Conservation (phyloP, 2,113 vertebrate genomes). For the Bombycilla garrulus region DNA sequence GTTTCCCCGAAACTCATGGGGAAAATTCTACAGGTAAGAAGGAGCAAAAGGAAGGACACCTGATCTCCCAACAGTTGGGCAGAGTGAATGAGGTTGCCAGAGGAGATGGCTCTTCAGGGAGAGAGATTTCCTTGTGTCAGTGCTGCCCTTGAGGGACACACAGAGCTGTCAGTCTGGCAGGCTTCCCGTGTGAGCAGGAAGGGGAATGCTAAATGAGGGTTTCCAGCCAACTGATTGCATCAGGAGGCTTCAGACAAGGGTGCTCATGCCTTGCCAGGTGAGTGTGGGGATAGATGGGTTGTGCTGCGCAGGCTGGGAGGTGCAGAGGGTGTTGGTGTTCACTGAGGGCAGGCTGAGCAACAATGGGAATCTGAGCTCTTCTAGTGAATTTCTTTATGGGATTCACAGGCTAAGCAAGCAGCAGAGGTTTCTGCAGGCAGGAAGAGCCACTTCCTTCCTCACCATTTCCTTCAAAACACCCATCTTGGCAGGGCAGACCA, state of each 20-base stretch:
- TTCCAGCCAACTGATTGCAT: not conserved
- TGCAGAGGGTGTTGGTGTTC: not conserved
- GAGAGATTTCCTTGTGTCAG: not conserved
- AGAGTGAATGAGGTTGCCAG: not conserved
- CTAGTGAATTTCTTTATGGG: not conserved
- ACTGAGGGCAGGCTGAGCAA: not conserved
- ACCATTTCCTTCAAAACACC: not conserved
- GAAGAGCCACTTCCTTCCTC: not conserved
- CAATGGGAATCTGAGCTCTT: not conserved
- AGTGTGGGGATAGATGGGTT: not conserved
- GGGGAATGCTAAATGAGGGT: not conserved
- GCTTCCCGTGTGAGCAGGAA: fast-evolving
- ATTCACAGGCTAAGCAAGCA: not conserved
- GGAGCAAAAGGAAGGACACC: too few relatives aligned
- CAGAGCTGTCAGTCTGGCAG: not conserved
- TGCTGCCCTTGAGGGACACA: not conserved
- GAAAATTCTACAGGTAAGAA: too few relatives aligned
- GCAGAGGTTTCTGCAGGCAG: not conserved
- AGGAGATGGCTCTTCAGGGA: not conserved
- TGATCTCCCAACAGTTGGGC: not conserved
- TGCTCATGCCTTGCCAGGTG: not conserved
- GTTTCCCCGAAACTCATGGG: too few relatives aligned
- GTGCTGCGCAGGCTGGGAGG: not conserved
- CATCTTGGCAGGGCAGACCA: not conserved
- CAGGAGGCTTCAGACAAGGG: not conserved